Evolutionary conservation across 2,113 vertebrate species (phyloP), one percentile per base, ranked within the genome.

Genomic region (Hucho hucho): DNA sequence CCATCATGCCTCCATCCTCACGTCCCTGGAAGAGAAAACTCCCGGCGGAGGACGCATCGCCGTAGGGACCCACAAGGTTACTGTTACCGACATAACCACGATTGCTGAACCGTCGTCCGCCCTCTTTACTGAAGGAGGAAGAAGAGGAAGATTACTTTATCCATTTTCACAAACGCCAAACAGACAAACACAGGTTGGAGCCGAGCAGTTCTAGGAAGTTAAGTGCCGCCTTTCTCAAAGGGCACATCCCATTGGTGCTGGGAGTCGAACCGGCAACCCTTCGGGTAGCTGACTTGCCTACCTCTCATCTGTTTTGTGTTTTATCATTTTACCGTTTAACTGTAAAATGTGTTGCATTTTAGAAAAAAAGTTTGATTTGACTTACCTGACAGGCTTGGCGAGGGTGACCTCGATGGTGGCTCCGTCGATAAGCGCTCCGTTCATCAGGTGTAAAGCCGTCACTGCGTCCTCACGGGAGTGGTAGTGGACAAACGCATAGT

Each of bases 401-500:
- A 99, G 87, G 2, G 92, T 94, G 63, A 99, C 95, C 83, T 98
- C 96, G 78, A 99, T 93, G 18, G 73, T 82, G 70, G 94, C 94
- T 32, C 97, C 97, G 78, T 99, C 97, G 61, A 98, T 95, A 49
- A 88, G 89, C 25, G 92, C 94, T 2, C 96, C 95, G 64, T 96
- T 95, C 95, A 97, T 96, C 72, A 93, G 70, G 68, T 89, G 92
- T 85, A 97, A 94, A 4, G 96, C 95, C 13, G 92, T 72, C 56
- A 98, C 61, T 61, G 97, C 95, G 83, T 98, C 97, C 32, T 96
- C 95, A 6, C 96, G 94, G 75, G 88, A 89, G 83, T 93, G 94
- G 91, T 96, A 99, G 86, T 99, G 97, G 82, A 99, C 87, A 89
- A 98, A 99, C 76, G 97, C 97, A 82, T 98, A 98, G 87, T 98